Evolutionary conservation across 2,113 vertebrate species (phyloP), one percentile per base, ranked within the genome.

Genomic region (Uropsilus gracilis): DNA sequence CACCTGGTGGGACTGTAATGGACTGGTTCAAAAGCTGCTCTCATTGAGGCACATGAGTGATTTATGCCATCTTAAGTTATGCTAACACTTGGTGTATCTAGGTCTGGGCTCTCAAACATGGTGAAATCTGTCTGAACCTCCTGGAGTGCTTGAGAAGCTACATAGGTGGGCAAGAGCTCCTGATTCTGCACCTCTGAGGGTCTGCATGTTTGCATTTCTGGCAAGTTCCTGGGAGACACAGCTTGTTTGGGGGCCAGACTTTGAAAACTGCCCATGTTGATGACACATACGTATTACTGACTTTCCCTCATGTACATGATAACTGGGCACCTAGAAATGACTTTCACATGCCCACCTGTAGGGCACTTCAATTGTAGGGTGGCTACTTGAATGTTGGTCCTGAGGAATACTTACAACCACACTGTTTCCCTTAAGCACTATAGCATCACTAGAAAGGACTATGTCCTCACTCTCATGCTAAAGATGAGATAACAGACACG

Each of bases 381-480:
- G 10, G 53, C n/a, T n/a, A n/a, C n/a, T n/a, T n/a, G n/a, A n/a
- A n/a, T n/a, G n/a, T 55, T 22, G 20, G 20, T 55, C 20, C 53
- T 20, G 18, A 55, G 4, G 85, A 18, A 14, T 46, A 9, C 16
- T 32, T 6, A 9, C 0, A 16, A 28, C 28, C 8, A 0, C 2
- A 2, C 37, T 1, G 32, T 13, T 5, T 0, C 22, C 6, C 1
- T 6, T 5, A 3, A 0, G 6, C 22, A 14, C n/a, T 10, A 6
- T 9, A 3, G 0, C 0, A 16, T 13, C 44, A 1, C 20, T 26
- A 1, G 78, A 34, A 42, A 24, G 8, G 1, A 30, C 9, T 32
- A 24, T 6, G 11, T 13, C n/a, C 46, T 46, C 48, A 8, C 5
- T 6, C 20, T 78, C 34, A 28, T 34, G 0, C 22, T 22, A 10